Percentiles rank a stretch among this genome's conserved stretches.
phyloP scores from a whole-genome alignment of 1,140 invertebrate genomes.

The Micrasema longulum region DNA sequence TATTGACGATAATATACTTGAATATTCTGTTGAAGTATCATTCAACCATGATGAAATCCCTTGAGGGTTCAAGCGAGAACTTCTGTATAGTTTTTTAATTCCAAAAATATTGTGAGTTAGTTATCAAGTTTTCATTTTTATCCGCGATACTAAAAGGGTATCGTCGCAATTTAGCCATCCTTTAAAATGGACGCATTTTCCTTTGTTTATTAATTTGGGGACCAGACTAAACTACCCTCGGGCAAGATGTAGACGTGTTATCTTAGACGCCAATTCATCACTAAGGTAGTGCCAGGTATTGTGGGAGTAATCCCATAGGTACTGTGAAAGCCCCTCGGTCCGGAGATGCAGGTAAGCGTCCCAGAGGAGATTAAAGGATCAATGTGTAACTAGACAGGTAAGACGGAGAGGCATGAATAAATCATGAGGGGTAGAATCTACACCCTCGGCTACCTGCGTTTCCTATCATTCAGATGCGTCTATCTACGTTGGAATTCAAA shows the following conservation, averaged over 20 bases:
- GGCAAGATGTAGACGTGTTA: neutral
- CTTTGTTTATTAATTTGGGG: slow-evolving; percentile 4
- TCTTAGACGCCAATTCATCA: slow-evolving; percentile 21
- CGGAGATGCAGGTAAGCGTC: slow-evolving; percentile 12
- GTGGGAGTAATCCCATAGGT: slow-evolving; percentile 1
- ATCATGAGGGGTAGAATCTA: neutral
- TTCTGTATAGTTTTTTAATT: no score
- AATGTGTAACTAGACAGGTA: neutral
- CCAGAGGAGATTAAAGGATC: slow-evolving; percentile 4
- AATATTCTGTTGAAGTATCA: no score
- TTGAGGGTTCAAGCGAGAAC: no score
- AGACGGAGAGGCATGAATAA: neutral
- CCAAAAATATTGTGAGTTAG: no score
- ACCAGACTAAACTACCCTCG: neutral
- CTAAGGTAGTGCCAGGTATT: neutral
- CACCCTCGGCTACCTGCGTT: neutral
- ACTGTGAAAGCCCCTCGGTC: neutral
- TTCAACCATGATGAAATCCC: no score
- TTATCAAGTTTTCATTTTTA: no score
- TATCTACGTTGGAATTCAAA: no score
- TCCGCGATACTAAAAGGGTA: no score
- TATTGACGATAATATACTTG: no score
- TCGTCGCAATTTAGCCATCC: no score
- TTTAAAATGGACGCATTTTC: neutral
- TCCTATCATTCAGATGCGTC: no score